These are phyloP conservation scores for Drosophila mimetica DNA, from an alignment of 2,888 invertebrate species.

Conservation along the genomic window DNA sequence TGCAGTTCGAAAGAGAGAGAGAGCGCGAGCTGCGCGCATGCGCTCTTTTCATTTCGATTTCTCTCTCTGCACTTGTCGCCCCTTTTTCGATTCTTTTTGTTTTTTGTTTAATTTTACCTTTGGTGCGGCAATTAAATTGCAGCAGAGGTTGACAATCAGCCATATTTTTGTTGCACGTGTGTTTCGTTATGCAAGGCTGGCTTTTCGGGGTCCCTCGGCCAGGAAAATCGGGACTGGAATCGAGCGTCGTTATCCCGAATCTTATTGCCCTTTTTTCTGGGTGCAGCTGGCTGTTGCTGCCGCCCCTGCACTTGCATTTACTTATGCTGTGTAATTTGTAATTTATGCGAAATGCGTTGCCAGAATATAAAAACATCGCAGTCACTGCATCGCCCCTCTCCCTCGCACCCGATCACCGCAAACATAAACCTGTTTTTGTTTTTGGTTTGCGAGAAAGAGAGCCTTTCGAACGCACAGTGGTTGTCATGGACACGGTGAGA, in stretches of 20 bases:
- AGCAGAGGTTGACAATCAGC: slow-evolving; percentile 64
- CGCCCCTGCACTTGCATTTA: slow-evolving; percentile 32
- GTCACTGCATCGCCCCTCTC: slow-evolving; percentile 16
- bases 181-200: slow-evolving; percentile 79
- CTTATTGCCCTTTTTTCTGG: slow-evolving; percentile 64
- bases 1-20: slow-evolving; percentile 34
- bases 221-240: slow-evolving; percentile 36
- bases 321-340: slow-evolving; percentile 58
- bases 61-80: slow-evolving; percentile 21
- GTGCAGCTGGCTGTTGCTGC: slow-evolving; percentile 45
- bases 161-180: slow-evolving; percentile 75
- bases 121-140: slow-evolving; percentile 55
- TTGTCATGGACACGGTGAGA: slow-evolving; percentile 15
- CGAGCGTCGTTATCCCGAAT: slow-evolving; percentile 49
- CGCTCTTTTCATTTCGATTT: slow-evolving; percentile 46
- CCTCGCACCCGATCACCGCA: slow-evolving; percentile 18
- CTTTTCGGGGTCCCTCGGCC: slow-evolving; percentile 9
- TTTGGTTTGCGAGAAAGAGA: slow-evolving; percentile 33
- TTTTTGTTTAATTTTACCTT: slow-evolving; percentile 12
- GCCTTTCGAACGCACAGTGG: slow-evolving; percentile 45
- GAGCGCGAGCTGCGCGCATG: slow-evolving; percentile 55
- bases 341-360: slow-evolving; percentile 80
- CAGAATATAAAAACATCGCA: slow-evolving; percentile 63
- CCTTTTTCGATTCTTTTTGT: slow-evolving; percentile 7
- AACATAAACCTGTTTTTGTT: slow-evolving; percentile 50